Evolutionary conservation across 1,140 invertebrate genomes (phyloP).

Genomic region (Hermetia illucens): DNA sequence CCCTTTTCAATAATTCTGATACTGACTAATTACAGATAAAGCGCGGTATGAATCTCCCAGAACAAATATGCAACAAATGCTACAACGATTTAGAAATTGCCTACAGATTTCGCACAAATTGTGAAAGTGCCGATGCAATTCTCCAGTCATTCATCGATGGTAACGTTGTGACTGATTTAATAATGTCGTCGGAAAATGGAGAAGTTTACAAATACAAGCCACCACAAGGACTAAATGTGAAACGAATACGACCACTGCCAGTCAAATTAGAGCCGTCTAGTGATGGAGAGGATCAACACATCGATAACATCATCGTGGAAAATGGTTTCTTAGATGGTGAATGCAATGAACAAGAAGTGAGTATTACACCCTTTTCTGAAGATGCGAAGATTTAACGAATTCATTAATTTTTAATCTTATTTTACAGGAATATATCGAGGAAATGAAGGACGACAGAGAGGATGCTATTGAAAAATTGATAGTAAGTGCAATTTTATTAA

Average conservation of each 20-base stretch:
- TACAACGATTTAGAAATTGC: slow-evolving; percentile 17
- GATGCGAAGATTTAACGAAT: too few species aligned
- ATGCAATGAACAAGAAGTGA: too few species aligned
- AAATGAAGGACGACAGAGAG: too few species aligned
- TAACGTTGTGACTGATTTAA: slow-evolving; percentile 1
- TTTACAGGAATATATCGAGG: too few species aligned
- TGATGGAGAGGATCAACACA: neutral
- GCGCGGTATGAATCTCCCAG: slow-evolving; percentile 10
- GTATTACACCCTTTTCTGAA: too few species aligned
- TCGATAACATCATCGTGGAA: too few species aligned
- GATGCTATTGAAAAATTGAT: too few species aligned
- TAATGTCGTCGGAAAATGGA: neutral
- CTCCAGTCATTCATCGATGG: slow-evolving; percentile 10
- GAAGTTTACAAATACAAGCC: slow-evolving; percentile 1
- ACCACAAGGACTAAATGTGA: slow-evolving; percentile 2
- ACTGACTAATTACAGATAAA: slow-evolving; percentile 1
- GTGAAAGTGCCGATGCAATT: slow-evolving; percentile 16
- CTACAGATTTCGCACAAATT: slow-evolving; percentile 24
- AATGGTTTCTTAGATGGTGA: too few species aligned
- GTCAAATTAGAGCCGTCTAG: neutral
- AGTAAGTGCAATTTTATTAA: too few species aligned
- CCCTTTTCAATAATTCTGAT: too few species aligned
- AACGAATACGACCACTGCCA: neutral
- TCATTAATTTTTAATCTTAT: too few species aligned
- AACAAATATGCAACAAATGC: slow-evolving; percentile 23